These are phyloP conservation scores for Cirrhinus mrigala DNA, from an alignment of 2,797 vertebrate species.

Conservation along the genomic window DNA sequence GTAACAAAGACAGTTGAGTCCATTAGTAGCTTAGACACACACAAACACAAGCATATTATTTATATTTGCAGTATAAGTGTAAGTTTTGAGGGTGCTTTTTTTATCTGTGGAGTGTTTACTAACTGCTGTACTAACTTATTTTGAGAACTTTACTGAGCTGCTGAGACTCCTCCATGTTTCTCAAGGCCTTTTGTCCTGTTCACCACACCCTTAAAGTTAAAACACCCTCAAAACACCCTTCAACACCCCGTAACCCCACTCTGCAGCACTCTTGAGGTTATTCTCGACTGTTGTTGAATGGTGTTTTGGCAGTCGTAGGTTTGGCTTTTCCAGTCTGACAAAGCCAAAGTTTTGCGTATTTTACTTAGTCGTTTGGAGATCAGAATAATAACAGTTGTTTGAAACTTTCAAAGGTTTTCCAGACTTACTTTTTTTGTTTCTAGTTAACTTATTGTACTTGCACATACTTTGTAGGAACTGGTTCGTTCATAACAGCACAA, in stretches of 20 bases:
- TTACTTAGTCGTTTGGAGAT: neutral
- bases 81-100: neutral
- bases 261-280: neutral
- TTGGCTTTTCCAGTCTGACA: neutral
- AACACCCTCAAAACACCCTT: neutral
- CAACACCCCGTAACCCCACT: constrained; percentile 12
- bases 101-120: neutral
- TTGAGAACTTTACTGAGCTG: neutral
- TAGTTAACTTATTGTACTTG: neutral
- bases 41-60: neutral
- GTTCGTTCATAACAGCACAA: neutral
- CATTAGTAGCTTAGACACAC: neutral
- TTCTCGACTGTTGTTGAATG: neutral
- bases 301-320: neutral
- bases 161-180: constrained; percentile 14
- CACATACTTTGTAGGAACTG: neutral
- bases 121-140: neutral
- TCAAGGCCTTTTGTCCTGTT: constrained; percentile 22
- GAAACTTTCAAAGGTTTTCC: neutral
- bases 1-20: neutral
- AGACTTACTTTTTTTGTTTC: neutral
- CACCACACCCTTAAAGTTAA: constrained; percentile 40
- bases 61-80: neutral
- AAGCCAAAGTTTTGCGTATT: neutral
- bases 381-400: neutral